These are phyloP conservation scores for Ectemnius cavifrons DNA, from an alignment of 2,888 invertebrate species.

Conservation along the genomic window DNA sequence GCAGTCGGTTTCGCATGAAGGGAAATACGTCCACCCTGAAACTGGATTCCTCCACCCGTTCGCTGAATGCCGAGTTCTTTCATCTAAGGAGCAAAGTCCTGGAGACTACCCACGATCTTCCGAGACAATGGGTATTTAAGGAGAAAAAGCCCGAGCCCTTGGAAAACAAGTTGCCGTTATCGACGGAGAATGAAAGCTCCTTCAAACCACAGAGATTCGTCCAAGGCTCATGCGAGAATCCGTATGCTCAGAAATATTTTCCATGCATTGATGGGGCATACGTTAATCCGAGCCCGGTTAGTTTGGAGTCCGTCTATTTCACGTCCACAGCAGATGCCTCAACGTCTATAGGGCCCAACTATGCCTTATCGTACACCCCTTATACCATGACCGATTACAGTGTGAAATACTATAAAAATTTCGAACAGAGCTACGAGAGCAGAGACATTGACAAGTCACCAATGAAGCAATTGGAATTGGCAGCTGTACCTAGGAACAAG, in stretches of 20 bases:
- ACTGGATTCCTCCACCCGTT: constrained; percentile 54
- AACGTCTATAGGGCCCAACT: constrained; percentile 35
- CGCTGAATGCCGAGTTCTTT: constrained; percentile 69
- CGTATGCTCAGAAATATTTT: constrained; percentile 46
- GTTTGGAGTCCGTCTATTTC: constrained; percentile 30
- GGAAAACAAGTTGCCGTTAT: constrained; percentile 24
- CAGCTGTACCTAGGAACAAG: constrained; percentile 62
- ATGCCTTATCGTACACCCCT: constrained; percentile 22
- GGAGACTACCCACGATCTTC: constrained; percentile 52
- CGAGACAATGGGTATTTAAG: constrained; percentile 52
- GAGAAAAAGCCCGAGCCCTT: constrained; percentile 45
- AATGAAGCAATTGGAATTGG: constrained; percentile 56
- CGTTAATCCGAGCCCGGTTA: constrained; percentile 40
- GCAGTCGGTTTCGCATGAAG: constrained; percentile 55
- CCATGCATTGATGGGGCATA: constrained; percentile 40
- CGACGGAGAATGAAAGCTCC: constrained; percentile 35
- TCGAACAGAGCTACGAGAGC: constrained; percentile 29
- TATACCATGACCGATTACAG: constrained; percentile 20
- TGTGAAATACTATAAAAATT: constrained; percentile 14
- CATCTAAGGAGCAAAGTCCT: constrained; percentile 66
- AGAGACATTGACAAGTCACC: constrained; percentile 54
- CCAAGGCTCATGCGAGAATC: constrained; percentile 33
- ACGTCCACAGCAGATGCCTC: constrained; percentile 28
- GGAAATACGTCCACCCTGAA: constrained; percentile 35
- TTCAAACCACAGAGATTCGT: constrained; percentile 34